Evolutionary conservation across 2,888 invertebrate genomes (phyloP).

Genomic region (Pollenia angustigena): DNA sequence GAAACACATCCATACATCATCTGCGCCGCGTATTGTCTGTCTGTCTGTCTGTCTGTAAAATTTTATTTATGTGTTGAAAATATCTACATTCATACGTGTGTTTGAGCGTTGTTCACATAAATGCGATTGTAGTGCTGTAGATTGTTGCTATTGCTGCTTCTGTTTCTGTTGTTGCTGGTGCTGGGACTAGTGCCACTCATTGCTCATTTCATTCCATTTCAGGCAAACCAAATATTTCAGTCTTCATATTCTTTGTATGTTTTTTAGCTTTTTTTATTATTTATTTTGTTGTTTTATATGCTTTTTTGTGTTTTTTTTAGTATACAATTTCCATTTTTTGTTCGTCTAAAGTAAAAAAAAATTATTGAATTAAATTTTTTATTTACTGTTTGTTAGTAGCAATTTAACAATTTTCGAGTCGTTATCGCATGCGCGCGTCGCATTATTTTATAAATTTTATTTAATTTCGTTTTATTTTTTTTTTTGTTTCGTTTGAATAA

Average conservation of each 20-base stretch:
- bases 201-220: constrained; percentile 66
- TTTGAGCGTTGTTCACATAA: neutral
- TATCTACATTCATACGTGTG: constrained; percentile 12
- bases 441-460: constrained; percentile 66
- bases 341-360: constrained; percentile 79
- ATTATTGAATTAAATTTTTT: constrained; percentile 83
- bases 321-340: constrained; percentile 46
- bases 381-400: constrained; percentile 81
- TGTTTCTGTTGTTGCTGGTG: constrained; percentile 49
- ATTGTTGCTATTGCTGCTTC: constrained; percentile 46
- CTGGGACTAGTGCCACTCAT: constrained; percentile 54
- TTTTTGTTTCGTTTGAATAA: constrained; percentile 40
- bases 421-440: constrained; percentile 84
- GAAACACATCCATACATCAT: constrained; percentile 15
- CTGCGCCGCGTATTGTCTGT: constrained; percentile 7
- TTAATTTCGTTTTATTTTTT: constrained; percentile 49
- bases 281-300: constrained; percentile 54
- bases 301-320: constrained; percentile 54
- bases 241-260: constrained; percentile 54
- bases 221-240: constrained; percentile 57
- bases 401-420: constrained; percentile 83
- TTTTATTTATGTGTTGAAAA: neutral
- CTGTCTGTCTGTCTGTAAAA: neutral
- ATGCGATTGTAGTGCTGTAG: constrained; percentile 4
- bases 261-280: constrained; percentile 60